These are phyloP conservation scores for Cylas formicarius DNA, from an alignment of 1,140 invertebrate genomes.

Conservation along the genomic window DNA sequence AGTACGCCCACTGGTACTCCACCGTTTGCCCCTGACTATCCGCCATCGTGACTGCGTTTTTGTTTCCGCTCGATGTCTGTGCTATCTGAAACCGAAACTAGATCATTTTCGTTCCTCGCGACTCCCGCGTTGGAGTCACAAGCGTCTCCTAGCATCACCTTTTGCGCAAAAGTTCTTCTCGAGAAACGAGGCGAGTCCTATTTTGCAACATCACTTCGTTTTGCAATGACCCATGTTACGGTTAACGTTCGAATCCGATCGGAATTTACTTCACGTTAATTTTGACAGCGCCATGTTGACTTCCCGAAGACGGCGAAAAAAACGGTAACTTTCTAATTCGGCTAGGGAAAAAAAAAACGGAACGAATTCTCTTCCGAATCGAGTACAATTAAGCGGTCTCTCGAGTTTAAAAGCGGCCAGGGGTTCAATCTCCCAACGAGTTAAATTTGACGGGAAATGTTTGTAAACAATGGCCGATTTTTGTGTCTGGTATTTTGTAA, in stretches of 20 bases:
- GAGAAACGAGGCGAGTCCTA: constrained; percentile 17
- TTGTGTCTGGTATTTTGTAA: neutral
- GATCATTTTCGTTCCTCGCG: neutral
- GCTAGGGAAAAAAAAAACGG: too few relatives aligned
- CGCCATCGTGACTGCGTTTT: constrained; percentile 26
- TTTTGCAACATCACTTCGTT: constrained; percentile 23
- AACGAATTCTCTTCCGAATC: constrained; percentile 10
- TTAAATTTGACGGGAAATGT: constrained; percentile 12
- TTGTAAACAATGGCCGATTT: constrained; percentile 19
- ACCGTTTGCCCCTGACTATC: constrained; percentile 36
- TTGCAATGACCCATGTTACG: constrained; percentile 19
- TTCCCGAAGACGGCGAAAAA: constrained; percentile 14
- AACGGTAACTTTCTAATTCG: constrained; percentile 28
- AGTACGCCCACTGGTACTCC: constrained; percentile 78
- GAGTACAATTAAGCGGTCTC: constrained; percentile 2
- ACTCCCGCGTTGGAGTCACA: neutral
- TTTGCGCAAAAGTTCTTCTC: constrained; percentile 7
- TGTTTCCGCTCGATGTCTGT: constrained; percentile 15
- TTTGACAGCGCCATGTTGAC: constrained; percentile 28
- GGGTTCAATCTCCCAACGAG: too few relatives aligned
- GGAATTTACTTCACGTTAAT: constrained; percentile 18
- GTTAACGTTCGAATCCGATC: constrained; percentile 17
- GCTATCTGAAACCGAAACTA: constrained; percentile 17
- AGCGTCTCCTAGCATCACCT: neutral
- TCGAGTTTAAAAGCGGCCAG: too few relatives aligned